Percentiles rank a stretch among this genome's conserved stretches.
phyloP scores from a whole-genome alignment of 2,888 invertebrate species.

The Zygogramma bicolorata region DNA sequence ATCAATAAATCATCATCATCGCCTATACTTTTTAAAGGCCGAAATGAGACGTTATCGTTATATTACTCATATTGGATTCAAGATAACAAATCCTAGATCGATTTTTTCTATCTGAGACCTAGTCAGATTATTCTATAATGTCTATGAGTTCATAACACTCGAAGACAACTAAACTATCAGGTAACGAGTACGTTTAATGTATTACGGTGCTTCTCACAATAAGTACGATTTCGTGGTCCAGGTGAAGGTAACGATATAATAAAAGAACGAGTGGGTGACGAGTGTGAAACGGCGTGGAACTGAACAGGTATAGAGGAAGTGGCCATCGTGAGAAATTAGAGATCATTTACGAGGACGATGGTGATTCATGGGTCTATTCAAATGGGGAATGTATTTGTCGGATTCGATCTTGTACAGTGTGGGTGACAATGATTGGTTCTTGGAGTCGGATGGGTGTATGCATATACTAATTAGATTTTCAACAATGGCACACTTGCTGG shows the following conservation, averaged over 20 bases:
- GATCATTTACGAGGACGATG: conserved; percentile 30
- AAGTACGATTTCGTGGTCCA: conserved; percentile 1
- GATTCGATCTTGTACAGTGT: background rate
- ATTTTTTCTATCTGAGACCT: too few relatives aligned
- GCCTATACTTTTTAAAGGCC: too few relatives aligned
- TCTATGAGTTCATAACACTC: too few relatives aligned
- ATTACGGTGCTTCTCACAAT: background rate
- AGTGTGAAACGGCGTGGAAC: conserved; percentile 37
- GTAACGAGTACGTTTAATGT: background rate
- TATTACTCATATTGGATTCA: too few relatives aligned
- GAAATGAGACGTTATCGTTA: too few relatives aligned
- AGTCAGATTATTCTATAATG: too few relatives aligned
- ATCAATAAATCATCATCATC: too few relatives aligned
- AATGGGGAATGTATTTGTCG: background rate
- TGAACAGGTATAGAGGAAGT: conserved; percentile 34
- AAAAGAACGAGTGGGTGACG: conserved; percentile 27
- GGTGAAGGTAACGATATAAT: background rate
- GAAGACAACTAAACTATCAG: too few relatives aligned
- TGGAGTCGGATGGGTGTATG: background rate
- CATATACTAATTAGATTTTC: too few relatives aligned
- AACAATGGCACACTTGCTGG: too few relatives aligned
- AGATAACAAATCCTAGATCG: too few relatives aligned
- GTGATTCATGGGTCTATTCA: conserved; percentile 16
- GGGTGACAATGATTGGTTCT: background rate
- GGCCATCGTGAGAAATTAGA: conserved; percentile 37